phyloP scores from a whole-genome alignment of 2,113 vertebrate genomes.

The Pheucticus melanocephalus region DNA sequence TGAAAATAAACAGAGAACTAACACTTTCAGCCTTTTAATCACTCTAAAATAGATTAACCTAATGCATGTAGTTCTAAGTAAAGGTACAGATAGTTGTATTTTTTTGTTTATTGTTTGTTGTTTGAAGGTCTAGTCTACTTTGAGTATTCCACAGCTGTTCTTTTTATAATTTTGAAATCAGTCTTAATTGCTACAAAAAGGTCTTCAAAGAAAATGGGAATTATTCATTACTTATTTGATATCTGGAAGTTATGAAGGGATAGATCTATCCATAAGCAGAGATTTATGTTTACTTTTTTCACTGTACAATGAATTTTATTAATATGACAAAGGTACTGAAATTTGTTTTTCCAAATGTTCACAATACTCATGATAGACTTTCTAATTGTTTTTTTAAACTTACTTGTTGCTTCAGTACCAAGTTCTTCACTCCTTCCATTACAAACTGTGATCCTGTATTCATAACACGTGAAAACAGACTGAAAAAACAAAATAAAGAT shows the following conservation, averaged over 20 bases:
- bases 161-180: neutral
- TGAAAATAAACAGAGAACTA: neutral
- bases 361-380: neutral
- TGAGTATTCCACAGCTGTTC: neutral
- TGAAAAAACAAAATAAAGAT: slow-evolving; percentile 63
- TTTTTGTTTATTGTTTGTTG: neutral
- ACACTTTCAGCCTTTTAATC: neutral
- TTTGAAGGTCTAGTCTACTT: neutral
- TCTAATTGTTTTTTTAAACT: slow-evolving; percentile 43
- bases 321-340: neutral
- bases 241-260: neutral
- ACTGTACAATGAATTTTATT: neutral
- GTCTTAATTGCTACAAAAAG: neutral
- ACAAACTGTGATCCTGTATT: slow-evolving; percentile 97
- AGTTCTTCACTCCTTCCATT: slow-evolving; percentile 99
- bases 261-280: neutral
- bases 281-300: neutral
- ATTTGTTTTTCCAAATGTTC: neutral
- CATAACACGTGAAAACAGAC: slow-evolving; percentile 96
- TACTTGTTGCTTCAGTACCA: slow-evolving; percentile 96
- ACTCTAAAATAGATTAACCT: neutral
- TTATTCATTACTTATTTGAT: neutral
- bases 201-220: neutral
- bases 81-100: neutral
- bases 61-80: neutral